phyloP scores from a whole-genome alignment of 2,797 vertebrate genomes.

The Iguana delicatissima region DNA sequence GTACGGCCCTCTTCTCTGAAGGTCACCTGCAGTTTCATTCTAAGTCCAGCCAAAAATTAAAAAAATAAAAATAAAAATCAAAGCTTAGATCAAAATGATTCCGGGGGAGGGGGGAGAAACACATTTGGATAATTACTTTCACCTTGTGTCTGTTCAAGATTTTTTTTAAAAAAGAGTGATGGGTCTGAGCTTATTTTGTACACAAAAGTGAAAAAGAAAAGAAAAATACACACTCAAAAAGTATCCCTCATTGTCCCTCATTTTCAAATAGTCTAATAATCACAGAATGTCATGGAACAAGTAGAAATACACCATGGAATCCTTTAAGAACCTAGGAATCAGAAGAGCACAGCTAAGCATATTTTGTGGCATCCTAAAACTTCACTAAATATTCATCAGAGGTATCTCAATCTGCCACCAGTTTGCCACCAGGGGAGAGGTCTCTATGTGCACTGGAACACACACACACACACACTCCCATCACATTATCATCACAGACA shows the following conservation, averaged over 20 bases:
- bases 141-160: conserved; percentile 76
- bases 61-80: conserved; percentile 48
- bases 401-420: not conserved
- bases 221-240: conserved; percentile 29
- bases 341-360: conserved; percentile 8
- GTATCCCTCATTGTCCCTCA: conserved; percentile 47
- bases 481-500: not conserved
- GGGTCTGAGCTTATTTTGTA: conserved; percentile 67
- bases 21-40: conserved; percentile 78
- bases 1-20: conserved; percentile 66
- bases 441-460: not conserved
- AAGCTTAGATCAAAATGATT: conserved; percentile 77
- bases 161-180: conserved; percentile 40
- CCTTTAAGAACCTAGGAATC: conserved; percentile 55
- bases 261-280: conserved; percentile 68
- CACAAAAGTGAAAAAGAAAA: conserved; percentile 50
- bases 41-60: conserved; percentile 69
- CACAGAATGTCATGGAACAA: conserved; percentile 53
- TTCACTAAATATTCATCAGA: not conserved
- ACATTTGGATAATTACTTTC: conserved; percentile 78
- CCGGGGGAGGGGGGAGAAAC: conserved; percentile 74
- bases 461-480: not conserved
- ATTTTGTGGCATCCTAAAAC: not conserved
- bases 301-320: conserved; percentile 65
- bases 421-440: not conserved